Conservation (phyloP, 2,888 invertebrate genomes). For the Cryptocephalus primarius region DNA sequence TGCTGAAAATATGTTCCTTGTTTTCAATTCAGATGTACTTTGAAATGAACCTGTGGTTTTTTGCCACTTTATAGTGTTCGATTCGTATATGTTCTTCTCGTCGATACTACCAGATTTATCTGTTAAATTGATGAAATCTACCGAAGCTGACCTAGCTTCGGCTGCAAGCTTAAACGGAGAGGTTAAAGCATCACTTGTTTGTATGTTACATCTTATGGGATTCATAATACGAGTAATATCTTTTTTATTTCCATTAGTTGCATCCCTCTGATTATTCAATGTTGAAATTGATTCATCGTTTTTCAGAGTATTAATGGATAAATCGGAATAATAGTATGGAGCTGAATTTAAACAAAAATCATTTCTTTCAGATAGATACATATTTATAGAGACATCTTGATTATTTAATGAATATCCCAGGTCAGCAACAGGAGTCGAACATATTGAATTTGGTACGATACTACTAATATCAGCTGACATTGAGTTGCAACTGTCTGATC, state of each 20-base stretch:
- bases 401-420: slow-evolving; percentile 10
- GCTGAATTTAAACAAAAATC: slow-evolving; percentile 44
- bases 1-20: slow-evolving; percentile 37
- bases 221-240: slow-evolving; percentile 66
- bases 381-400: slow-evolving; percentile 16
- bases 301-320: slow-evolving; percentile 36
- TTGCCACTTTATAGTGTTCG: slow-evolving; percentile 49
- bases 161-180: slow-evolving; percentile 42
- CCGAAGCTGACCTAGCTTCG: slow-evolving; percentile 50
- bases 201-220: slow-evolving; percentile 44
- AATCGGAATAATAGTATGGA: slow-evolving; percentile 80
- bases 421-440: slow-evolving; percentile 26
- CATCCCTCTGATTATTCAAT: slow-evolving; percentile 64
- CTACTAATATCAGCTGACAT: slow-evolving; percentile 28
- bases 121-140: slow-evolving; percentile 54
- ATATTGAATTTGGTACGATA: slow-evolving; percentile 23
- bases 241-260: slow-evolving; percentile 46
- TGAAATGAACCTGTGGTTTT: slow-evolving; percentile 44
- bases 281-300: slow-evolving; percentile 26
- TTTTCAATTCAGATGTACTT: slow-evolving; percentile 28
- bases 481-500: slow-evolving; percentile 28
- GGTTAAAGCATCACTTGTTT: not conserved
- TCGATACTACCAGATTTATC: slow-evolving; percentile 56
- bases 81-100: slow-evolving; percentile 62
- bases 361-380: slow-evolving; percentile 16